A percentile compares a stretch with the other conserved stretches of the same genome.
Evolutionary conservation across 2,888 invertebrate genomes (phyloP).

Genomic region (Hemithea aestivaria): DNA sequence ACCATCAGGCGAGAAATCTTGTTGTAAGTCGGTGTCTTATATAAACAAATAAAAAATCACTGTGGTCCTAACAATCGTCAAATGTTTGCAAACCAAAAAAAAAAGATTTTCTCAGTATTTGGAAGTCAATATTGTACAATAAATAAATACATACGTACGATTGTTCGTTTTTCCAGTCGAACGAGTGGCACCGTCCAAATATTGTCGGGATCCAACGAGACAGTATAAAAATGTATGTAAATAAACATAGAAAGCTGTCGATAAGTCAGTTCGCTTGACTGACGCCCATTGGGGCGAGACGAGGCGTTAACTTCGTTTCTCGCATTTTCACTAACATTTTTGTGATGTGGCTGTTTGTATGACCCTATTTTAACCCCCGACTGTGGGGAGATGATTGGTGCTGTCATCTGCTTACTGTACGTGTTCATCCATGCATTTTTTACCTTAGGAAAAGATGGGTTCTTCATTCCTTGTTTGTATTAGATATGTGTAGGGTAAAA

Average conservation of each 20-base stretch:
- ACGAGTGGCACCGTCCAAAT: conserved; percentile 30
- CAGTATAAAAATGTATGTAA: conserved; percentile 29
- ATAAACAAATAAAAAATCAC: not conserved
- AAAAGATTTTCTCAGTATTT: conserved; percentile 21
- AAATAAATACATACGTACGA: conserved; percentile 30
- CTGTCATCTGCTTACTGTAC: conserved; percentile 6
- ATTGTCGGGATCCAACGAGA: conserved; percentile 31
- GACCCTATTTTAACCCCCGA: conserved; percentile 12
- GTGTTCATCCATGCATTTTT: conserved; percentile 1
- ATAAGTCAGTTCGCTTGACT: conserved; percentile 37
- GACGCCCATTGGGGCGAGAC: conserved; percentile 30
- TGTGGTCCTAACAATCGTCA: conserved; percentile 12
- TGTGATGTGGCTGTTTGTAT: conserved; percentile 8
- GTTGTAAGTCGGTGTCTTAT: no score
- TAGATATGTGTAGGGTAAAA: no score
- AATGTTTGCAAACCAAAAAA: conserved; percentile 25
- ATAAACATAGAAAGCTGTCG: conserved; percentile 26
- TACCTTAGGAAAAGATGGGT: no score
- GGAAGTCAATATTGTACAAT: conserved; percentile 30
- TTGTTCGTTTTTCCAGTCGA: conserved; percentile 36
- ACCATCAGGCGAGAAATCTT: no score
- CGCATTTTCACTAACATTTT: conserved; percentile 19
- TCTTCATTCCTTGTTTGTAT: no score
- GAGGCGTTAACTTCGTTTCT: conserved; percentile 24
- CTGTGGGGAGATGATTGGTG: conserved; percentile 4